phyloP scores from a whole-genome alignment of 2,797 vertebrate species.

The Coilia nasus region DNA sequence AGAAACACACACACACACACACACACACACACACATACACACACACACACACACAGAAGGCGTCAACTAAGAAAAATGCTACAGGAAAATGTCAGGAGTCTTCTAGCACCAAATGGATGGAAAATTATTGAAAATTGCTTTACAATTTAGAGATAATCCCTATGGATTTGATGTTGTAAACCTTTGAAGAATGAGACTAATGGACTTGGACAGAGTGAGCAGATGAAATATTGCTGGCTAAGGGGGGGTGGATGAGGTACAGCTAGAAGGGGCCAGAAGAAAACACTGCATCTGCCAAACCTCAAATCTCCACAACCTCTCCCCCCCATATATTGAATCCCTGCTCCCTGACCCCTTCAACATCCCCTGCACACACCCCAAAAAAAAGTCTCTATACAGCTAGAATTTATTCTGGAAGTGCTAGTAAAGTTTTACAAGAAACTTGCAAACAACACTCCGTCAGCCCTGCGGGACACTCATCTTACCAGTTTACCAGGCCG shows the following conservation, averaged over 20 bases:
- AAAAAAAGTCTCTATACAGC: not conserved
- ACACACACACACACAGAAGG: not conserved
- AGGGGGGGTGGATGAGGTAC: not conserved
- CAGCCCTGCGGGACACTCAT: not conserved
- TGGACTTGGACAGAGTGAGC: not conserved
- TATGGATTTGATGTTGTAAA: not conserved
- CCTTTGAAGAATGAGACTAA: not conserved
- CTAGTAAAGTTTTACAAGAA: conserved; percentile 19
- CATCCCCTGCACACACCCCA: not conserved
- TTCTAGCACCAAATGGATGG: not conserved
- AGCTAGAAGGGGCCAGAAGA: not conserved
- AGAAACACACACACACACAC: too few relatives aligned
- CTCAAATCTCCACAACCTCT: not conserved
- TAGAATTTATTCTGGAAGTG: not conserved
- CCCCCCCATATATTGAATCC: not conserved
- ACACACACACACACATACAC: not conserved
- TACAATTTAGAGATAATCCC: not conserved
- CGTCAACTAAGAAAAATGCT: not conserved
- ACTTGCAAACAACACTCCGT: not conserved
- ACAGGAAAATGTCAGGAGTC: not conserved
- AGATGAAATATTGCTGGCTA: not conserved
- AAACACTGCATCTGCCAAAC: not conserved
- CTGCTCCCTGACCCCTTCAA: not conserved
- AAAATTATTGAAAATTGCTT: not conserved
- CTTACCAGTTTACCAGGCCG: not conserved